Percentiles rank a stretch among this genome's conserved stretches.
Conservation (phyloP, 2,113 vertebrate species). For the Phrynosoma platyrhinos region DNA sequence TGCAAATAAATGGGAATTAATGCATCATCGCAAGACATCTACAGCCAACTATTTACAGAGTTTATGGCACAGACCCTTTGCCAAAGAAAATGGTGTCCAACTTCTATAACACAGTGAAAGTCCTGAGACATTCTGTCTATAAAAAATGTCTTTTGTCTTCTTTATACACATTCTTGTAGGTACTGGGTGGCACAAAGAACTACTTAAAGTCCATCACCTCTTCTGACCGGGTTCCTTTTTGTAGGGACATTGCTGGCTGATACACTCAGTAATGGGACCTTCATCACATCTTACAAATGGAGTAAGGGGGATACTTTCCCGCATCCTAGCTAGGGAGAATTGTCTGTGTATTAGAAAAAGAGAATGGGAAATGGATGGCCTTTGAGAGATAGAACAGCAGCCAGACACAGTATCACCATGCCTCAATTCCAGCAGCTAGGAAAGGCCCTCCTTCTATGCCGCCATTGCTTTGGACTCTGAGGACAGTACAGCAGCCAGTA, state of each 20-base stretch:
- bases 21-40: neutral
- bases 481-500: no score
- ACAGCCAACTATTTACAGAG: neutral
- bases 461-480: no score
- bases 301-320: neutral
- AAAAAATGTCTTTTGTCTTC: no score
- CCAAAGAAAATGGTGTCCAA: neutral
- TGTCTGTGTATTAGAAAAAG: neutral
- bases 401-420: no score
- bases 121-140: neutral
- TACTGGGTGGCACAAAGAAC: neutral
- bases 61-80: neutral
- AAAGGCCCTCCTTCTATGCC: no score
- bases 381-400: no score
- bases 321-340: neutral
- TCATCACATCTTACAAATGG: neutral
- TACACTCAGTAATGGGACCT: neutral
- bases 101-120: neutral
- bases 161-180: no score
- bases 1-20: slow-evolving; percentile 36
- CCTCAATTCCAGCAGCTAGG: no score
- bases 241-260: neutral
- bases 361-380: no score
- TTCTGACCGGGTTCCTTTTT: neutral
- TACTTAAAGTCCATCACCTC: neutral